These are phyloP conservation scores for Micromesistius poutassou DNA, from an alignment of 2,797 vertebrate genomes.

Conservation along the genomic window DNA sequence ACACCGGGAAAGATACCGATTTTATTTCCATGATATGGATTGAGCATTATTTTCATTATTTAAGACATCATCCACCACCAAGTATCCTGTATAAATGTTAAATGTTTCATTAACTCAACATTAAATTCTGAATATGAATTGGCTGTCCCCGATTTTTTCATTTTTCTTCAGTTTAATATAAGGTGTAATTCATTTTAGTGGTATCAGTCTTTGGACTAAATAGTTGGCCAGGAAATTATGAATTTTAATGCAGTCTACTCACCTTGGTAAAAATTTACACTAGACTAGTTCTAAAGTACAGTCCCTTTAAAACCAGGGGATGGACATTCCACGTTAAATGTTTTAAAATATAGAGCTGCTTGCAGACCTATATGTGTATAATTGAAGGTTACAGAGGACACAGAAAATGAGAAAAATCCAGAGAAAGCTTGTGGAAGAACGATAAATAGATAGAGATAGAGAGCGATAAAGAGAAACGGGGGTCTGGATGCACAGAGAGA, in stretches of 20 bases:
- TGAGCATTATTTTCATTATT: not conserved
- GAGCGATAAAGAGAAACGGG: not conserved
- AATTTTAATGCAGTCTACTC: not conserved
- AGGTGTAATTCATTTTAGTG: no score
- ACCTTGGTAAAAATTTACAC: not conserved
- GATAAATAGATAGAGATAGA: not conserved
- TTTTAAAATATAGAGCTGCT: not conserved
- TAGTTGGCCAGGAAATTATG: not conserved
- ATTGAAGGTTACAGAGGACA: not conserved
- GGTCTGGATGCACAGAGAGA: constrained; percentile 29
- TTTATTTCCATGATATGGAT: not conserved
- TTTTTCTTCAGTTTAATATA: no score
- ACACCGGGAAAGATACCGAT: not conserved
- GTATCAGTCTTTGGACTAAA: no score
- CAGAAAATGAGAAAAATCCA: constrained; percentile 16
- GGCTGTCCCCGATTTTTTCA: not conserved
- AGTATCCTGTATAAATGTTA: not conserved
- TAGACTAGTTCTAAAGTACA: not conserved
- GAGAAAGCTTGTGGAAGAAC: not conserved
- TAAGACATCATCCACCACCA: no score
- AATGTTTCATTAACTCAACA: not conserved
- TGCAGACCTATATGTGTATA: not conserved
- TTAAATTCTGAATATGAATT: not conserved
- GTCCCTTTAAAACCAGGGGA: not conserved
- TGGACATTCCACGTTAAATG: not conserved